These are phyloP conservation scores for Dendrocopos noguchii DNA, from an alignment of 2,113 vertebrate genomes.

Conservation along the genomic window DNA sequence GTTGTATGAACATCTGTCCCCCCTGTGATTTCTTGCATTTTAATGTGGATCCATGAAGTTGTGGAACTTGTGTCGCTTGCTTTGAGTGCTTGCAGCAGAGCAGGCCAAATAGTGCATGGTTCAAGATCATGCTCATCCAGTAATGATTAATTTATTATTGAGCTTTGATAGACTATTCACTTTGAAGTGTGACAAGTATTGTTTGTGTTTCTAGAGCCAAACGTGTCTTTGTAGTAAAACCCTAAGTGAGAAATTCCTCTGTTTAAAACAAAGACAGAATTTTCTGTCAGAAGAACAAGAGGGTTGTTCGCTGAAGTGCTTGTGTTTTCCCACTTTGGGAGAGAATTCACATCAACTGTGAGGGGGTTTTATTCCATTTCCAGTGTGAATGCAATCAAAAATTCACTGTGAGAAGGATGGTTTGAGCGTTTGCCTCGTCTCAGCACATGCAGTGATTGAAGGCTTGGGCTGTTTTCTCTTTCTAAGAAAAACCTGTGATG, in stretches of 20 bases:
- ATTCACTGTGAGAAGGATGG: background rate
- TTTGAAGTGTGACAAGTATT: background rate
- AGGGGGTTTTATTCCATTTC: background rate
- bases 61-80: background rate
- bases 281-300: background rate
- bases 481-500: conserved; percentile 16
- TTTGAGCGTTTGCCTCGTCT: background rate
- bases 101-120: background rate
- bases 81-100: background rate
- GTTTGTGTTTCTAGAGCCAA: background rate
- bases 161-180: conserved; percentile 1
- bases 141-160: conserved; percentile 5
- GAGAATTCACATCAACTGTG: background rate
- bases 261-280: background rate
- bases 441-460: background rate
- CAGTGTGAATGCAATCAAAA: background rate
- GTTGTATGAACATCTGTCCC: background rate
- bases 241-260: background rate
- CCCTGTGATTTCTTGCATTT: background rate
- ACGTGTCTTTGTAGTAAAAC: background rate
- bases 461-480: conserved; percentile 1
- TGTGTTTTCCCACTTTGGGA: background rate
- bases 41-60: background rate
- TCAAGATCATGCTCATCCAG: background rate
- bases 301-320: background rate